Evolutionary conservation across 2,797 vertebrate genomes (phyloP).

Genomic region (Parauchenoglanis punctatus): DNA sequence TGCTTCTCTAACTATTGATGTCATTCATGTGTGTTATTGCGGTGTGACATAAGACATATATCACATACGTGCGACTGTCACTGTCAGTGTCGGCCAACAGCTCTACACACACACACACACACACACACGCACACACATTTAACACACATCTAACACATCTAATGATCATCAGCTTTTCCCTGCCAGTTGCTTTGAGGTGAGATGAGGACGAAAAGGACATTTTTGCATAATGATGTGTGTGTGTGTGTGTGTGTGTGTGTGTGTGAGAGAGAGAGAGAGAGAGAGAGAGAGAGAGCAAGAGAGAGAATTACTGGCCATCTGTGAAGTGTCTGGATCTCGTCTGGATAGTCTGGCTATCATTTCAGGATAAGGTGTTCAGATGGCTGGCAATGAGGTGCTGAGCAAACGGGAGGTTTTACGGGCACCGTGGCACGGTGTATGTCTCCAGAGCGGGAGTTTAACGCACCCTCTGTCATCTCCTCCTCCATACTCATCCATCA

Average conservation of each 20-base stretch:
- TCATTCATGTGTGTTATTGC: constrained; percentile 1
- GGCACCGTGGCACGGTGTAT: constrained; percentile 5
- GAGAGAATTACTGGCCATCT: constrained; percentile 28
- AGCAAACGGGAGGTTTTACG: not conserved
- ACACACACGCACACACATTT: constrained; percentile 18
- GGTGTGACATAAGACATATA: not conserved
- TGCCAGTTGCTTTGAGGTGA: constrained; percentile 34
- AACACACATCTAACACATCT: constrained; percentile 25
- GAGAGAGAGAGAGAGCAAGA: not conserved
- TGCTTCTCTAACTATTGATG: constrained; percentile 5
- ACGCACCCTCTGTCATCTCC: constrained; percentile 44
- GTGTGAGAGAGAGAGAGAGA: not conserved
- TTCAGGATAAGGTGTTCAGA: constrained; percentile 67
- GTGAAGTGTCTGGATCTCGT: constrained; percentile 48
- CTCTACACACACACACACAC: not conserved
- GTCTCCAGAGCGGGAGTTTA: constrained; percentile 40
- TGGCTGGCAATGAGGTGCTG: constrained; percentile 32
- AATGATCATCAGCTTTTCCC: constrained; percentile 12
- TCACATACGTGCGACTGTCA: not conserved
- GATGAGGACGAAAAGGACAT: constrained; percentile 29
- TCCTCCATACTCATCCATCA: constrained; percentile 73
- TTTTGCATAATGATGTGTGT: constrained; percentile 30
- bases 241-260: constrained; percentile 4
- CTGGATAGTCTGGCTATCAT: constrained; percentile 63
- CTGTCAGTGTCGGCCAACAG: not conserved